Conservation (phyloP, 2,888 invertebrate species). For the Criorhina ranunculi region DNA sequence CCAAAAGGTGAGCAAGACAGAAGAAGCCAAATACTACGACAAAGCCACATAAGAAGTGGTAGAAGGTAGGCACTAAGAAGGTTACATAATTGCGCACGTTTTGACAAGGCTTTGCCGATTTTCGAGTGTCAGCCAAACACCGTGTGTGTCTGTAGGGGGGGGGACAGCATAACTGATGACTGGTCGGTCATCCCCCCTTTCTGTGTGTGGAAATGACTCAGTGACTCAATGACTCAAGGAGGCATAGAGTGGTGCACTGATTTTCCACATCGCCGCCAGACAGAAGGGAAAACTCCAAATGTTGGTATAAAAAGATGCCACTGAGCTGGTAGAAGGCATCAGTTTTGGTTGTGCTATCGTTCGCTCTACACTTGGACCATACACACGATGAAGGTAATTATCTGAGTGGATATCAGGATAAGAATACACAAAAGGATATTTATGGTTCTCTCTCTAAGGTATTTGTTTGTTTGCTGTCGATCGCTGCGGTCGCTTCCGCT, state of each 20-base stretch:
- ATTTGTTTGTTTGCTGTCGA: constrained; percentile 77
- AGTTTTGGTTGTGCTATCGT: constrained; percentile 72
- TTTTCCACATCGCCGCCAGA: constrained; percentile 53
- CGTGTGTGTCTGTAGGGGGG: not conserved
- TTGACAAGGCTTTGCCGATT: constrained; percentile 68
- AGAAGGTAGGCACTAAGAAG: constrained; percentile 30
- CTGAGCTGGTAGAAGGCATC: constrained; percentile 63
- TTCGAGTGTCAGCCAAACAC: constrained; percentile 54
- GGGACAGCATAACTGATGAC: constrained; percentile 10
- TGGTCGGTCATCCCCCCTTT: constrained; percentile 7
- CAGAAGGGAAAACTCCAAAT: constrained; percentile 57
- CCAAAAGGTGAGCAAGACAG: constrained; percentile 41
- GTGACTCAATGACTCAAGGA: constrained; percentile 44
- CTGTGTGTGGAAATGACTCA: constrained; percentile 55
- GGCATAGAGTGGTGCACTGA: constrained; percentile 53
- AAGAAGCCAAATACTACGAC: constrained; percentile 48
- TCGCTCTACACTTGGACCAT: constrained; percentile 71
- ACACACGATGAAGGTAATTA: constrained; percentile 65
- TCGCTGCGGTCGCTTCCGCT: constrained; percentile 74
- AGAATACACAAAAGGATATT: constrained; percentile 50
- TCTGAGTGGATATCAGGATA: constrained; percentile 17
- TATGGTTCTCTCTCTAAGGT: constrained; percentile 56
- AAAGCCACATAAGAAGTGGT: constrained; percentile 30
- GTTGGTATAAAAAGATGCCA: constrained; percentile 70
- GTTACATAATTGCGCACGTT: constrained; percentile 66